Percentiles rank a stretch among this genome's conserved stretches.
Conservation (phyloP, 2,797 vertebrate species). For the Enteromius anoplus region DNA sequence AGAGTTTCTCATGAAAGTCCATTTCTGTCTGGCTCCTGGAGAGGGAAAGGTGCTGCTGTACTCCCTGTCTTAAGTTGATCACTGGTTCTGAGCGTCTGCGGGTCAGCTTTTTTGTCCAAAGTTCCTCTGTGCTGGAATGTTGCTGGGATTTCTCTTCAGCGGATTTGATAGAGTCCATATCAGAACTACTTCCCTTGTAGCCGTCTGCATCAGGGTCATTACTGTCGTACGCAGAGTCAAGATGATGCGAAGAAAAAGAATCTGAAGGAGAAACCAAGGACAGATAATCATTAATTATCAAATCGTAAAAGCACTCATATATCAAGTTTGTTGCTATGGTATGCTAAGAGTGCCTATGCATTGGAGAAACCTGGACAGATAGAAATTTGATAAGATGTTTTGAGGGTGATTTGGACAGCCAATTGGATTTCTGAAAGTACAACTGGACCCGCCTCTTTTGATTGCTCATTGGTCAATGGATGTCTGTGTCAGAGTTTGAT, state of each 20-base stretch:
- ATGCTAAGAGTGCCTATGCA: not conserved
- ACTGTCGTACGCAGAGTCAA: constrained; percentile 85
- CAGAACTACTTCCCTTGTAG: constrained; percentile 41
- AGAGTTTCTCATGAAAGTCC: constrained; percentile 52
- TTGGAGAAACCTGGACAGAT: not conserved
- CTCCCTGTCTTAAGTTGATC: constrained; percentile 60
- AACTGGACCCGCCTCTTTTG: not conserved
- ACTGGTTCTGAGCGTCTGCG: constrained; percentile 83
- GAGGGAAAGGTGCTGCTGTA: constrained; percentile 66
- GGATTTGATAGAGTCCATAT: constrained; percentile 44
- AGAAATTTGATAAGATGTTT: not conserved
- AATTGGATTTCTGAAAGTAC: not conserved
- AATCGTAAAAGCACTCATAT: not conserved
- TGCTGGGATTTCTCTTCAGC: constrained; percentile 39
- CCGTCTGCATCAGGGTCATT: constrained; percentile 77
- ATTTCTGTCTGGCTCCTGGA: constrained; percentile 76
- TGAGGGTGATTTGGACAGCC: not conserved
- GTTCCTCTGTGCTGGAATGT: constrained; percentile 55
- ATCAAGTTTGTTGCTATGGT: not conserved
- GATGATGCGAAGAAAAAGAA: constrained; percentile 70
- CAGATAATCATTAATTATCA: not conserved
- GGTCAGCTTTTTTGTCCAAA: constrained; percentile 63
- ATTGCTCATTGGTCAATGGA: not conserved
- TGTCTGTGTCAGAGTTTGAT: not conserved
- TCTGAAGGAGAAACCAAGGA: constrained; percentile 69